A percentile compares a stretch with the other conserved stretches of the same genome.
Evolutionary conservation across 92 coral and sea anemone genomes (phyloP).

Genomic region (Diadumene lineata): DNA sequence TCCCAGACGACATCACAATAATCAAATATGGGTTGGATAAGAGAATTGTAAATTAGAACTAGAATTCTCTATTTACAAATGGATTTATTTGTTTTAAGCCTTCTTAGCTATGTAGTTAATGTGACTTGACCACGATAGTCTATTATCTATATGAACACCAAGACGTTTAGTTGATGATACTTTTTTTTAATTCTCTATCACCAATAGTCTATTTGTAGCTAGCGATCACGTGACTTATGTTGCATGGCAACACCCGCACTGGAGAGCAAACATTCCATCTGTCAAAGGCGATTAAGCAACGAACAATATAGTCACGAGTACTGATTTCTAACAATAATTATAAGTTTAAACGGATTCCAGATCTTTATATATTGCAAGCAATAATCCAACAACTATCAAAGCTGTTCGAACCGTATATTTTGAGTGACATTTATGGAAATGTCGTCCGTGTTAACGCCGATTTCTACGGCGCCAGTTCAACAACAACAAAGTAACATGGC

Average conservation of each 20-base stretch:
- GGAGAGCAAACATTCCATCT: conserved; percentile 40
- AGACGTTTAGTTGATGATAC: too few species aligned
- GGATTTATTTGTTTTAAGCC: too few species aligned
- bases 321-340: background rate
- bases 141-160: too few species aligned
- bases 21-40: too few species aligned
- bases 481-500: background rate
- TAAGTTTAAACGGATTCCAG: background rate
- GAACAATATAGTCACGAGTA: conserved; percentile 4
- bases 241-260: conserved; percentile 36
- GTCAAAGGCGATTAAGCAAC: conserved; percentile 13
- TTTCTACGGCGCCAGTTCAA: background rate
- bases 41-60: too few species aligned
- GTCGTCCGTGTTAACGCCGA: background rate
- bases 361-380: background rate
- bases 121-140: too few species aligned
- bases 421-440: background rate
- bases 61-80: too few species aligned
- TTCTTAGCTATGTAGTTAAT: too few species aligned
- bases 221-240: conserved; percentile 40
- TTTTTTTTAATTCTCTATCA: too few species aligned
- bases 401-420: background rate
- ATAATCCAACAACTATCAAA: background rate
- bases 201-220: conserved; percentile 39
- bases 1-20: too few species aligned